Evolutionary conservation across 2,797 vertebrate species (phyloP).

Genomic region (Echiichthys vipera): DNA sequence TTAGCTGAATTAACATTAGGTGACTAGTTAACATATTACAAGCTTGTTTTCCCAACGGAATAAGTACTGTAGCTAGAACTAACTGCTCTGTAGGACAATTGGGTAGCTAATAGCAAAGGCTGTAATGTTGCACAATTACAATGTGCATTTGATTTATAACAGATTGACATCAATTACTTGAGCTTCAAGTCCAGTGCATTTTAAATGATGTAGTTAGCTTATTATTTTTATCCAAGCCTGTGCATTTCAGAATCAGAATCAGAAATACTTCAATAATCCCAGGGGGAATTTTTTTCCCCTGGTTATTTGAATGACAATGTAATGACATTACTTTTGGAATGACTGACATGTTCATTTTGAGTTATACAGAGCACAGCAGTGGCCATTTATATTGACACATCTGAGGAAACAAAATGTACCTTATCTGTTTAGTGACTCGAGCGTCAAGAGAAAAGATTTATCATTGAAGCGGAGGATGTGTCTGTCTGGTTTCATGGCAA

Average conservation of each 20-base stretch:
- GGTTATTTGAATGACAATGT: background rate
- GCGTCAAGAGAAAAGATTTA: slow-evolving; percentile 42
- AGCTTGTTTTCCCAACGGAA: background rate
- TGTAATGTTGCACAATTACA: background rate
- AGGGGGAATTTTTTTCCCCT: too few relatives aligned
- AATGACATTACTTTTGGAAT: slow-evolving; percentile 1
- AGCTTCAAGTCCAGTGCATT: background rate
- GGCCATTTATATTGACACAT: slow-evolving; percentile 9
- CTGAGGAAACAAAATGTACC: slow-evolving; percentile 4
- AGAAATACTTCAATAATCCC: too few relatives aligned
- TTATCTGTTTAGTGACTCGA: slow-evolving; percentile 31
- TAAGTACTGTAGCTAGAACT: background rate
- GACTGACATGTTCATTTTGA: background rate
- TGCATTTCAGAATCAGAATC: too few relatives aligned
- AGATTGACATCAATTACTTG: background rate
- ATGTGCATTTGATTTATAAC: background rate
- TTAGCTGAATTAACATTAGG: background rate
- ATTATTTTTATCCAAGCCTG: background rate
- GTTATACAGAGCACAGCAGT: background rate
- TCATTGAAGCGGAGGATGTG: slow-evolving; percentile 62
- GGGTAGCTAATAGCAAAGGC: background rate
- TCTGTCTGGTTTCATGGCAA: slow-evolving; percentile 80
- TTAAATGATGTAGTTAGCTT: background rate
- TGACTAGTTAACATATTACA: too few relatives aligned
- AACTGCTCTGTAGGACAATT: background rate